Conservation (phyloP, 2,888 invertebrate genomes). For the Thymelicus acteon region DNA sequence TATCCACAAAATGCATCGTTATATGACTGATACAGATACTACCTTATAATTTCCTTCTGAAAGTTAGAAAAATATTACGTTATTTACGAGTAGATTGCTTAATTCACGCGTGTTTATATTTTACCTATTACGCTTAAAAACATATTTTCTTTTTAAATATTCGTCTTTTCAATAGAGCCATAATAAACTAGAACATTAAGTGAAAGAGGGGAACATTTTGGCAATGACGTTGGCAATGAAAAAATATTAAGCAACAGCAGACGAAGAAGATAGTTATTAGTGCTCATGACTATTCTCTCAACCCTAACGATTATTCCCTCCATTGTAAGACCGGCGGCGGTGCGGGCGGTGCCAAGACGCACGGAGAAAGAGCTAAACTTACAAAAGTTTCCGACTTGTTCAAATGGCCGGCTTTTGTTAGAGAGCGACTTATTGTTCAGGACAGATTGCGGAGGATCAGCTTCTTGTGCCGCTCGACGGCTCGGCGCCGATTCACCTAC, state of each 20-base stretch:
- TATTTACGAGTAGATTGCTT: too few relatives aligned
- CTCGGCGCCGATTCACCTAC: slow-evolving; percentile 60
- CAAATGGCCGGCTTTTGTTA: slow-evolving; percentile 84
- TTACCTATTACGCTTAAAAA: too few relatives aligned
- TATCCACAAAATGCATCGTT: too few relatives aligned
- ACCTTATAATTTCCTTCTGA: too few relatives aligned
- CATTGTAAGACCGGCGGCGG: slow-evolving; percentile 71
- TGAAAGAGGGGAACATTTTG: slow-evolving; percentile 62
- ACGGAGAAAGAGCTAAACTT: slow-evolving; percentile 81
- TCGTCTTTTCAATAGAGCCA: slow-evolving; percentile 3
- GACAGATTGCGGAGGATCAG: slow-evolving; percentile 82
- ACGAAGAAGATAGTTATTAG: slow-evolving; percentile 78
- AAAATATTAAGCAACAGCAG: slow-evolving; percentile 74
- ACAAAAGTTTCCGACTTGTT: slow-evolving; percentile 84
- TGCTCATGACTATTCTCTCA: slow-evolving; percentile 66
- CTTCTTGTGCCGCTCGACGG: slow-evolving; percentile 57
- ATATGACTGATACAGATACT: too few relatives aligned
- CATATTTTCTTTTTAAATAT: too few relatives aligned
- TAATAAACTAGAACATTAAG: slow-evolving; percentile 40
- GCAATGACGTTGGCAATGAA: slow-evolving; percentile 71
- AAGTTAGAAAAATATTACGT: too few relatives aligned
- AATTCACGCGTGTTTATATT: too few relatives aligned
- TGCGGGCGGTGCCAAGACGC: slow-evolving; percentile 69
- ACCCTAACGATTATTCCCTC: slow-evolving; percentile 81
- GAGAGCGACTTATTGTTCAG: slow-evolving; percentile 83